Base-by-base conservation (phyloP, 2,113 vertebrate species). In the Melanotaenia duboulayi region DNA sequence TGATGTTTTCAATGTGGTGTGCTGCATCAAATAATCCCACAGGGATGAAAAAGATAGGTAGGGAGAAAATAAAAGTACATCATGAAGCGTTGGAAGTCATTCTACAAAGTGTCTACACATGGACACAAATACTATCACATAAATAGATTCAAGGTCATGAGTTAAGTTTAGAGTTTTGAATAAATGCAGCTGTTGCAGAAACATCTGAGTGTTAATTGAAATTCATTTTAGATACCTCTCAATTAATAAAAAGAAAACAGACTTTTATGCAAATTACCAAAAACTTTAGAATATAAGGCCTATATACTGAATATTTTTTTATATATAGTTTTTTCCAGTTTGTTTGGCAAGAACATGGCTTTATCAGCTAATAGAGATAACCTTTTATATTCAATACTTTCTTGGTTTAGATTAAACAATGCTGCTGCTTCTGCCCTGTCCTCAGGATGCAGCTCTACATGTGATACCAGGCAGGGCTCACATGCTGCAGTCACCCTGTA, bases 1-100 rank as follows among this genome's bases (percentile, higher is more conserved):
- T 61, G 70, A 67, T 25, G 60, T 60, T 84, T 65, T 82, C 60
- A 81, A 54, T 16, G 35, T 72, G 57, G 40, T 16, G 7, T n/a
- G 25, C 20, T 7, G n/a, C 58, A 67, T 82, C 65, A 74, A 70
- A 81, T n/a, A 25, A 82, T 85, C 72, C 83, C 84, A 80, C 62
- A 65, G 64, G 77, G 77, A 60, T 55, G 66, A 17, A 49, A 61
- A 49, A 49, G 51, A 71, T 37, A 78, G 19, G 20, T 6, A 8
- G 20, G 48, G 66, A 49, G 28, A 46, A 66, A 59, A 76, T 78
- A 16, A 16, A 82, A 77, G 66, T 20, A 57, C 40, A 44, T 25
- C 35, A 4, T 13, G 11, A 22, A 2, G 65, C 55, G 14, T 44
- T 51, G 51, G 40, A 78, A 58, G 70, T 40, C 22, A n/a, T 0